A percentile compares a stretch with the other conserved stretches of the same genome.
Evolutionary conservation across 1,140 invertebrate species (phyloP).

Genomic region (Homalodisca vitripennis): DNA sequence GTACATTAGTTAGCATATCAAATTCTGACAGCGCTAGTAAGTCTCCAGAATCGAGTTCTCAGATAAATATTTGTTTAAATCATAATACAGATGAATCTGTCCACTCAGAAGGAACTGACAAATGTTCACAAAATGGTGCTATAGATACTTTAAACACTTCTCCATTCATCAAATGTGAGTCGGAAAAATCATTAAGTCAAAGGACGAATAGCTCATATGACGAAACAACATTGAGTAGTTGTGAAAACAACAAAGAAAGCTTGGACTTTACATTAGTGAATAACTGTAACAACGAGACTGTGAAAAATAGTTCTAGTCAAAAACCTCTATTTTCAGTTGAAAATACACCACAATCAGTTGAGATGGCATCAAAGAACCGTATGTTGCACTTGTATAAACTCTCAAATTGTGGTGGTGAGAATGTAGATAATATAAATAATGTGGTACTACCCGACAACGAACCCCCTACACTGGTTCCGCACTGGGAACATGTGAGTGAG

Average conservation of each 20-base stretch:
- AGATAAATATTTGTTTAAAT: neutral
- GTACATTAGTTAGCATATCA: neutral
- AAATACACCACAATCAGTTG: neutral
- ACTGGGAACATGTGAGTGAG: neutral
- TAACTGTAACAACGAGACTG: neutral
- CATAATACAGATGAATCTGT: neutral
- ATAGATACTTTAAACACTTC: neutral
- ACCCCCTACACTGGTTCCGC: neutral
- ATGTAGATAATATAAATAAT: too few species aligned
- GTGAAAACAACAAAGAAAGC: neutral
- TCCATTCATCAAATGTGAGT: neutral
- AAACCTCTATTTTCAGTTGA: neutral
- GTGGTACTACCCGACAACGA: neutral
- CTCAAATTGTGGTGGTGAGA: neutral
- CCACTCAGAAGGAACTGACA: neutral
- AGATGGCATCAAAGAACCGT: neutral
- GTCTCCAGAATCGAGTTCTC: neutral
- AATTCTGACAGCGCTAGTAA: neutral
- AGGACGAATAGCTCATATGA: neutral
- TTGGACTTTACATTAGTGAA: neutral
- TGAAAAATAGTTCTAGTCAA: neutral
- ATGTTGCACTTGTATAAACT: slow-evolving; percentile 10
- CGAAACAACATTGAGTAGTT: neutral
- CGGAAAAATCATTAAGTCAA: neutral
- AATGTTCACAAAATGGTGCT: too few species aligned